phyloP scores from a whole-genome alignment of 2,113 vertebrate genomes.

The Ornithorhynchus anatinus region DNA sequence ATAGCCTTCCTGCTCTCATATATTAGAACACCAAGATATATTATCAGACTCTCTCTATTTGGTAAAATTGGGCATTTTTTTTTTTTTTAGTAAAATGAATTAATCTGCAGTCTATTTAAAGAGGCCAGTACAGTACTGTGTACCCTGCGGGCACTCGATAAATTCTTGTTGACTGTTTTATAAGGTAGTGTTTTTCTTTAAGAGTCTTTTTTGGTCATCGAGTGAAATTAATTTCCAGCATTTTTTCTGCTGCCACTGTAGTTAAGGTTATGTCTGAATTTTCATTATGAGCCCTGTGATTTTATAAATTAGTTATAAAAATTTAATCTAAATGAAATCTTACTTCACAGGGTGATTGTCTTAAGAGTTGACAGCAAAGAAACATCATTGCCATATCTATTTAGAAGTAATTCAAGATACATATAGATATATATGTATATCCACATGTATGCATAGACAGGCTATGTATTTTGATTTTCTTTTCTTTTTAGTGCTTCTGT shows the following conservation, averaged over 20 bases:
- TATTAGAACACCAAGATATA: background rate
- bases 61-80: background rate
- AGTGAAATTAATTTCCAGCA: constrained; percentile 23
- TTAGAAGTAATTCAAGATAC: background rate
- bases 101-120: background rate
- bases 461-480: background rate
- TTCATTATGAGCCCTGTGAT: constrained; percentile 22
- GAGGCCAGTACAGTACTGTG: background rate
- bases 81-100: background rate
- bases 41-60: accelerated
- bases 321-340: background rate
- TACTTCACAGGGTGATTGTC: accelerated
- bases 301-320: constrained; percentile 28
- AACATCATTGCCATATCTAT: background rate
- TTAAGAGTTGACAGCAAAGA: background rate
- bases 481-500: background rate
- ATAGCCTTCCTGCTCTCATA: background rate
- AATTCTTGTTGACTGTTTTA: too few relatives aligned
- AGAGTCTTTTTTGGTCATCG: constrained; percentile 26
- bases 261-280: constrained; percentile 24
- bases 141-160: too few relatives aligned
- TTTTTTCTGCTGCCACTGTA: constrained; percentile 5
- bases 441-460: too few relatives aligned
- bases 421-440: too few relatives aligned
- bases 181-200: constrained; percentile 19